Percentiles rank a stretch among this genome's conserved stretches.
phyloP scores from a whole-genome alignment of 1,140 invertebrate genomes.

The Lordiphosa collinella region DNA sequence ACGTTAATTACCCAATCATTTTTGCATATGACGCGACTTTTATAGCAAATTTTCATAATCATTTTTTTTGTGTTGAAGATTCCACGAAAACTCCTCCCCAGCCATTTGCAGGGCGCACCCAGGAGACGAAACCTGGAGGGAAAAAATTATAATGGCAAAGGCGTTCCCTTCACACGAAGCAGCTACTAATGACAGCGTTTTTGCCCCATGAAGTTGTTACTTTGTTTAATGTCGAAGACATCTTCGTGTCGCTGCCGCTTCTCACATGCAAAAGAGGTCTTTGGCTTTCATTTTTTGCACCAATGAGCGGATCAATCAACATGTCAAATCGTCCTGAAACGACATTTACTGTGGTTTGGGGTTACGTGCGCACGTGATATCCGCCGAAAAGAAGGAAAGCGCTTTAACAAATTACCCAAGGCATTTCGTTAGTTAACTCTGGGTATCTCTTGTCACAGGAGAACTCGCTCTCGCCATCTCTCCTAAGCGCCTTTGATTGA shows the following conservation, averaged over 20 bases:
- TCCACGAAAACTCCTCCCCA: not conserved
- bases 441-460: no score
- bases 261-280: conserved; percentile 11
- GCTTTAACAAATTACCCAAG: conserved; percentile 20
- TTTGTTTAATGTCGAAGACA: conserved; percentile 62
- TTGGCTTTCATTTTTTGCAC: conserved; percentile 13
- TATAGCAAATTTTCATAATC: conserved; percentile 7
- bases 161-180: conserved; percentile 21
- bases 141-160: conserved; percentile 6
- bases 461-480: not conserved
- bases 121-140: not conserved
- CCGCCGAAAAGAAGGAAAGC: conserved; percentile 1
- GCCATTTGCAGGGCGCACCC: conserved; percentile 5
- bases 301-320: conserved; percentile 23
- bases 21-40: conserved; percentile 9
- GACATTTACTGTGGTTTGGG: conserved; percentile 2
- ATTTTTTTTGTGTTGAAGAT: not conserved
- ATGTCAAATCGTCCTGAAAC: conserved; percentile 23
- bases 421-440: conserved; percentile 14
- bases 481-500: conserved; percentile 15
- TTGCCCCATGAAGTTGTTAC: conserved; percentile 50
- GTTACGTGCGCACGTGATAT: conserved; percentile 14
- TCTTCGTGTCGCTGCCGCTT: conserved; percentile 17
- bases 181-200: conserved; percentile 32
- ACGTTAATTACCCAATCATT: conserved; percentile 12